Conservation (phyloP, 2,888 invertebrate species). For the Periphyllus acericola region DNA sequence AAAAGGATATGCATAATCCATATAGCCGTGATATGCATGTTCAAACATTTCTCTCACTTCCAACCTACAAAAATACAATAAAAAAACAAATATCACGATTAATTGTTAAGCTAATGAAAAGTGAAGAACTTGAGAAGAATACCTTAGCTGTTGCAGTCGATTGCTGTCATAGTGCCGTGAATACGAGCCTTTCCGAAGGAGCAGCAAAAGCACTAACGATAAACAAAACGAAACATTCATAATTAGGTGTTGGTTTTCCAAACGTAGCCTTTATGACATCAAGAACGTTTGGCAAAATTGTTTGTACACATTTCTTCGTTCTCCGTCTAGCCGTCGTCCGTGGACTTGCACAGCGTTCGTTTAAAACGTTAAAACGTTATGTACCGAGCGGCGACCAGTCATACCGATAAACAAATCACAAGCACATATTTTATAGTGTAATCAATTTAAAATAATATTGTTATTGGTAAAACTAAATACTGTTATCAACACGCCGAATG, state of each 20-base stretch:
- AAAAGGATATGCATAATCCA: slow-evolving; percentile 92
- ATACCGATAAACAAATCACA: no score
- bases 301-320: no score
- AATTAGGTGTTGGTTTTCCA: no score
- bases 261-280: not conserved
- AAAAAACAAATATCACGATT: not conserved
- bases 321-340: no score
- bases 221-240: slow-evolving; percentile 2
- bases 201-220: not conserved
- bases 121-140: not conserved
- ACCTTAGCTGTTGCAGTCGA: slow-evolving; percentile 41
- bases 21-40: slow-evolving; percentile 96
- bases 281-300: not conserved
- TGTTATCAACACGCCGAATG: no score
- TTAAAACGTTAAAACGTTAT: no score
- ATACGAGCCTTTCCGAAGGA: not conserved
- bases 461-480: no score
- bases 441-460: no score
- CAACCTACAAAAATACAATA: slow-evolving; percentile 71
- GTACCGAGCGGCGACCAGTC: no score
- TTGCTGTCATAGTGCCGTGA: slow-evolving; percentile 34
- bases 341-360: no score
- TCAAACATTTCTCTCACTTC: slow-evolving; percentile 96
- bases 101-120: no score
- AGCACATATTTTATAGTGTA: no score